Evolutionary conservation across 2,113 vertebrate species (phyloP).

Genomic region (Lophochroa leadbeateri): DNA sequence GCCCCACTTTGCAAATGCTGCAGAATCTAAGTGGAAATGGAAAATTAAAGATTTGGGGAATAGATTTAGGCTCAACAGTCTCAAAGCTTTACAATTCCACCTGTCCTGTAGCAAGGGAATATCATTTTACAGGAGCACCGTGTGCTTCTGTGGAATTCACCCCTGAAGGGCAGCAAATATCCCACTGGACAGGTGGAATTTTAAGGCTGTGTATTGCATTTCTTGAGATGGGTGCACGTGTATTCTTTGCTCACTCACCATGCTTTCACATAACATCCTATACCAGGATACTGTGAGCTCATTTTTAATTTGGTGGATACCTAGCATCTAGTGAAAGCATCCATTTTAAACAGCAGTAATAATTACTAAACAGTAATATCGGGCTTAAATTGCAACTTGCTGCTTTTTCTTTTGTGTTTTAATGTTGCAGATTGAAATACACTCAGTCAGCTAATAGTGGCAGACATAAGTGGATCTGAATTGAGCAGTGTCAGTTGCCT

Average conservation of each 20-base stretch:
- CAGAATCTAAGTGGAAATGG: not conserved
- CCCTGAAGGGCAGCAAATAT: constrained; percentile 27
- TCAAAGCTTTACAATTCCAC: constrained; percentile 38
- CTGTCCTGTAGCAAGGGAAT: constrained; percentile 10
- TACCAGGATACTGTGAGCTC: not conserved
- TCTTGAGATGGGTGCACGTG: constrained; percentile 13
- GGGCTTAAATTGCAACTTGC: not conserved
- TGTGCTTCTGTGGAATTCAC: constrained; percentile 45
- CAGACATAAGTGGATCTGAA: not conserved
- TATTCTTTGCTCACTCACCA: not conserved
- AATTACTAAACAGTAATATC: not conserved
- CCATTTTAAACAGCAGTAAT: not conserved
- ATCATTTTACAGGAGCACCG: not conserved
- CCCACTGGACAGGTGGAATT: constrained; percentile 52
- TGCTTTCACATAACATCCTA: not conserved
- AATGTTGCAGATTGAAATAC: not conserved
- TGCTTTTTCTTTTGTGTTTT: not conserved
- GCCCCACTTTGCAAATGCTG: not conserved
- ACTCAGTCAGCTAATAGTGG: not conserved
- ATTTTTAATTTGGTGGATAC: not conserved
- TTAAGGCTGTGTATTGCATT: constrained; percentile 55
- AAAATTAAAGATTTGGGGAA: not conserved
- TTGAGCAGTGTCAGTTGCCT: not conserved
- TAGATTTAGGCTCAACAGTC: not conserved
- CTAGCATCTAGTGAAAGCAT: not conserved